Percentiles rank a stretch among this genome's conserved stretches.
Evolutionary conservation across 2,888 invertebrate species (phyloP).

Genomic region (Minunthozetes semirufus): DNA sequence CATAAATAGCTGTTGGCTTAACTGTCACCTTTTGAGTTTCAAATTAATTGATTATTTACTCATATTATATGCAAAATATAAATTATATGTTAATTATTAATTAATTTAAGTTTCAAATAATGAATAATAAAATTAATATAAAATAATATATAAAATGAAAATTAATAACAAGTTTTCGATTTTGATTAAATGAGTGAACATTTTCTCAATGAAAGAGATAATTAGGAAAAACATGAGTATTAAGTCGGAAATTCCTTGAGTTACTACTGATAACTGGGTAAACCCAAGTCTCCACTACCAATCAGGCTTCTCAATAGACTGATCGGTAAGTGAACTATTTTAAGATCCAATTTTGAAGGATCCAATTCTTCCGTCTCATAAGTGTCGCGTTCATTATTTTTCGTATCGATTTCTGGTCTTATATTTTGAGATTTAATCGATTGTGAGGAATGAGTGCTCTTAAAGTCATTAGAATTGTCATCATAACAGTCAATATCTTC

Average conservation of each 20-base stretch:
- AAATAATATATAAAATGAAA: no score
- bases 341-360: slow-evolving; percentile 33
- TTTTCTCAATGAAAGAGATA: neutral
- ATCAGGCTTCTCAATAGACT: slow-evolving; percentile 31
- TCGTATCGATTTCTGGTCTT: neutral
- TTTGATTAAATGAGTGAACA: neutral
- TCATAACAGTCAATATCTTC: slow-evolving; percentile 4
- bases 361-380: slow-evolving; percentile 32
- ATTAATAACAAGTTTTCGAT: neutral
- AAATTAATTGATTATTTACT: no score
- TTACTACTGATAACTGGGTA: slow-evolving; percentile 11
- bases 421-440: neutral
- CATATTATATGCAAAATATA: no score
- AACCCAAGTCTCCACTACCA: slow-evolving; percentile 18
- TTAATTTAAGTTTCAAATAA: no score
- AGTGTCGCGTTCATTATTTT: neutral
- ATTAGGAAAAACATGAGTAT: neutral
- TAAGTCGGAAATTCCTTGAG: neutral
- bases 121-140: no score
- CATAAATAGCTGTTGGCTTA: no score
- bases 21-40: no score
- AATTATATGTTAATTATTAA: no score
- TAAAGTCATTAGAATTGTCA: neutral
- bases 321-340: slow-evolving; percentile 36
- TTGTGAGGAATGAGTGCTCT: neutral